Percentiles rank a stretch among this genome's conserved stretches.
These are phyloP conservation scores for Pammene aurita DNA, from an alignment of 2,888 invertebrate species.

Conservation along the genomic window DNA sequence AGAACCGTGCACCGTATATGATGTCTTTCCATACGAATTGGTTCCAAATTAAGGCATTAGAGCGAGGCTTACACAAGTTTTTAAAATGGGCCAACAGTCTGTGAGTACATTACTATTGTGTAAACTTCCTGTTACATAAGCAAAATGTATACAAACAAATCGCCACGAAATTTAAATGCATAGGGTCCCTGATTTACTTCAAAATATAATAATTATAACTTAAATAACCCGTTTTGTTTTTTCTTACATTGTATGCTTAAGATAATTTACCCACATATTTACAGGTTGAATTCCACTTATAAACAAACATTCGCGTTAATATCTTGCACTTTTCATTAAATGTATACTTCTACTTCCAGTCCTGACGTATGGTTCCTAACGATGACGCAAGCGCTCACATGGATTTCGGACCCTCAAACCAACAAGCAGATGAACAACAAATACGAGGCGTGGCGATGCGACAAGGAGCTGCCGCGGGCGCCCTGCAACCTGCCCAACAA, in stretches of 20 bases:
- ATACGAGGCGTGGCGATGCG: conserved; percentile 93
- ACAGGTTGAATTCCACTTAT: too few relatives aligned
- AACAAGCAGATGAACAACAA: conserved; percentile 84
- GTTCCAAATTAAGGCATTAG: conserved; percentile 95
- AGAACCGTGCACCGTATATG: conserved; percentile 95
- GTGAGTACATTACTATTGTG: conserved; percentile 70
- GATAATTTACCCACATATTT: too few relatives aligned
- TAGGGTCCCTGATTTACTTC: too few relatives aligned
- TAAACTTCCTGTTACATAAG: too few relatives aligned
- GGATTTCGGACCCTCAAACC: conserved; percentile 94
- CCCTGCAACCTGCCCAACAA: conserved; percentile 92
- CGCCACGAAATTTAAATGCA: too few relatives aligned
- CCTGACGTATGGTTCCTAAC: conserved; percentile 94
- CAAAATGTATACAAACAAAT: too few relatives aligned
- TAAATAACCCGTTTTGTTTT: too few relatives aligned
- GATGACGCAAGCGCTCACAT: conserved; percentile 93
- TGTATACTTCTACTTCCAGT: conserved; percentile 77
- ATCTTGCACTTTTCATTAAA: too few relatives aligned
- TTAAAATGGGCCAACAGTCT: conserved; percentile 88
- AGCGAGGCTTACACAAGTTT: conserved; percentile 92
- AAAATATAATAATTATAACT: too few relatives aligned
- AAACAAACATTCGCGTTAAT: too few relatives aligned
- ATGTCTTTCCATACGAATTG: conserved; percentile 98
- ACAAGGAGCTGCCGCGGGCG: conserved; percentile 87
- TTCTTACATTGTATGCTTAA: too few relatives aligned